Conservation (phyloP, 2,113 vertebrate genomes). For the Orientallactaga bullata region DNA sequence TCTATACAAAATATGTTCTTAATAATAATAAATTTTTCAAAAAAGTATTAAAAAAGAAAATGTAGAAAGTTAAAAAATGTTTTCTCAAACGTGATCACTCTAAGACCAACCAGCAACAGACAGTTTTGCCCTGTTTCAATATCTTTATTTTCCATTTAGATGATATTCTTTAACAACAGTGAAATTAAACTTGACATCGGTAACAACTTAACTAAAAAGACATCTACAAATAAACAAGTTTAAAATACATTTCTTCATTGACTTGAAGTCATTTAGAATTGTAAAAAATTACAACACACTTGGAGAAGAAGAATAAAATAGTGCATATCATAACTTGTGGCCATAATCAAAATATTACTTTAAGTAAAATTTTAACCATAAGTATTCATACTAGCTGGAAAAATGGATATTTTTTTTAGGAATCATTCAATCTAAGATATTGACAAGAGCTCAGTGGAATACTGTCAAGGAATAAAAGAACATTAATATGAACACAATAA, state of each 20-base stretch:
- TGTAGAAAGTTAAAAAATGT: no score
- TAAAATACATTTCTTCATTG: conserved; percentile 30
- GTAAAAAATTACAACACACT: conserved; percentile 36
- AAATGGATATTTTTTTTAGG: neutral
- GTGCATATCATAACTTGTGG: neutral
- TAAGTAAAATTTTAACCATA: neutral
- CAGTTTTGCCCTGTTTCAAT: neutral
- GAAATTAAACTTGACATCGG: conserved; percentile 42
- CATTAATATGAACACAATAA: neutral
- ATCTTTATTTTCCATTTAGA: conserved; percentile 31
- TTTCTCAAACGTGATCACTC: neutral
- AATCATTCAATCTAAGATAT: neutral
- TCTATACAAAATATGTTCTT: no score
- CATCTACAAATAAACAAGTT: neutral
- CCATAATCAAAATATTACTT: conserved; percentile 27
- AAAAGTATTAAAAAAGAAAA: no score
- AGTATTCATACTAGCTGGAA: neutral
- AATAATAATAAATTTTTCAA: no score
- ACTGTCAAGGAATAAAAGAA: neutral
- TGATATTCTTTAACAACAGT: neutral
- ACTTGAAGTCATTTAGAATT: neutral
- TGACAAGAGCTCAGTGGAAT: neutral
- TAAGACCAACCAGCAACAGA: neutral
- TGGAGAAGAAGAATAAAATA: neutral
- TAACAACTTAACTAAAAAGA: conserved; percentile 42